These are phyloP conservation scores for Drosophila parvula DNA, from an alignment of 1,140 invertebrate species.

Conservation along the genomic window DNA sequence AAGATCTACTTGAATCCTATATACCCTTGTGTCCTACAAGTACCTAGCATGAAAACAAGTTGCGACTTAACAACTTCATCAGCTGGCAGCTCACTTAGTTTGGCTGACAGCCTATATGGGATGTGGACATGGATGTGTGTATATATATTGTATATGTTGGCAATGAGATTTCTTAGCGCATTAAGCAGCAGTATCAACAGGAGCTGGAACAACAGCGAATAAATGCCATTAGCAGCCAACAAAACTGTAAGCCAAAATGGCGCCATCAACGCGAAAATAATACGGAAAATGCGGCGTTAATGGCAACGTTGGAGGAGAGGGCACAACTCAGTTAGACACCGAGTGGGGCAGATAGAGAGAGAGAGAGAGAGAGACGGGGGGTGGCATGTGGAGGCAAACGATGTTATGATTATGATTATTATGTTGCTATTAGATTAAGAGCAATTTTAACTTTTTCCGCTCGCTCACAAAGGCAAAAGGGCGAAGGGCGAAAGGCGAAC, in stretches of 20 bases:
- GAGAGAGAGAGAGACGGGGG: neutral
- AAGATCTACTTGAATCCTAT: neutral
- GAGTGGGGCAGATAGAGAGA: slow-evolving; percentile 48
- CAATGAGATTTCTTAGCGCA: slow-evolving; percentile 75
- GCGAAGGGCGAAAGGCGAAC: neutral
- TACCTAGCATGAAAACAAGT: slow-evolving; percentile 42
- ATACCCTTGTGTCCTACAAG: neutral
- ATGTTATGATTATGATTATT: slow-evolving; percentile 83
- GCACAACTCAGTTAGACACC: neutral
- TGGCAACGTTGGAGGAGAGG: slow-evolving; percentile 48
- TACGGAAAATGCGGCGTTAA: slow-evolving; percentile 77
- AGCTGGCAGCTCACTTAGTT: slow-evolving; percentile 63
- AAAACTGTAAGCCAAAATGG: slow-evolving; percentile 79
- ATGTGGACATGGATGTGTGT: neutral
- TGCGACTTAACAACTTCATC: slow-evolving; percentile 79
- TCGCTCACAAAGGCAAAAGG: slow-evolving; percentile 32
- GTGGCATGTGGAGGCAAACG: slow-evolving; percentile 70
- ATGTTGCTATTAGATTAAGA: slow-evolving; percentile 83
- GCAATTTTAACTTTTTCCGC: slow-evolving; percentile 77
- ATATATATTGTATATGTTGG: slow-evolving; percentile 11
- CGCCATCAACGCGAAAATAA: slow-evolving; percentile 79
- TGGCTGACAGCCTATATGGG: slow-evolving; percentile 16
- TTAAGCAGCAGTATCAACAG: slow-evolving; percentile 56
- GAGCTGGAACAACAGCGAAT: slow-evolving; percentile 50
- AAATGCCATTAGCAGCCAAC: slow-evolving; percentile 73